These are phyloP conservation scores for Zosterops japonicus DNA, from an alignment of 2,113 vertebrate species.

Conservation along the genomic window DNA sequence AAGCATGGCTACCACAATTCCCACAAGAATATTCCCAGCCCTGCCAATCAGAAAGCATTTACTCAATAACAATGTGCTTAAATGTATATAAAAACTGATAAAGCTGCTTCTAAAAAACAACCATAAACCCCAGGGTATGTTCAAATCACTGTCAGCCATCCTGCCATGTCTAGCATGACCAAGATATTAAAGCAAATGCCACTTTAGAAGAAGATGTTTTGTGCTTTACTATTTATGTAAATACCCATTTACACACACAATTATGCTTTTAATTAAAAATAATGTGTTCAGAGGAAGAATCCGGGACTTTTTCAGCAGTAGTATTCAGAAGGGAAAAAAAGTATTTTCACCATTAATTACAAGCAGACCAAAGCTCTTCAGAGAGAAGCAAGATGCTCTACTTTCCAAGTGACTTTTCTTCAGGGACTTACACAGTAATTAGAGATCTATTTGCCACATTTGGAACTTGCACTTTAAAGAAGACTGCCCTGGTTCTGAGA, in stretches of 20 bases:
- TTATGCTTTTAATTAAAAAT: conserved; percentile 27
- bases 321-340: conserved; percentile 21
- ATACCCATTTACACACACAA: not conserved
- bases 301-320: not conserved
- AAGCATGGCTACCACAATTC: not conserved
- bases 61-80: not conserved
- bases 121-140: not conserved
- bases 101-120: not conserved
- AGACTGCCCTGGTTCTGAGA: not conserved
- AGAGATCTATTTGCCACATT: not conserved
- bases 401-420: conserved; percentile 35
- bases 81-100: not conserved
- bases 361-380: conserved; percentile 17
- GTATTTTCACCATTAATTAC: conserved; percentile 52
- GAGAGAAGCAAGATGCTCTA: not conserved
- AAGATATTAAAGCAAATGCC: not conserved
- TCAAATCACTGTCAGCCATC: not conserved
- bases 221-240: not conserved
- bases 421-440: conserved; percentile 7
- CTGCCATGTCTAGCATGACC: not conserved
- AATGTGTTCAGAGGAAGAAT: not conserved
- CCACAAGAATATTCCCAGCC: not conserved
- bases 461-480: not conserved
- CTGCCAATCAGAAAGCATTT: not conserved
- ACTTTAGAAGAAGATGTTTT: not conserved